Evolutionary conservation across 2,797 vertebrate genomes (phyloP).

Genomic region (Nyctibius grandis): DNA sequence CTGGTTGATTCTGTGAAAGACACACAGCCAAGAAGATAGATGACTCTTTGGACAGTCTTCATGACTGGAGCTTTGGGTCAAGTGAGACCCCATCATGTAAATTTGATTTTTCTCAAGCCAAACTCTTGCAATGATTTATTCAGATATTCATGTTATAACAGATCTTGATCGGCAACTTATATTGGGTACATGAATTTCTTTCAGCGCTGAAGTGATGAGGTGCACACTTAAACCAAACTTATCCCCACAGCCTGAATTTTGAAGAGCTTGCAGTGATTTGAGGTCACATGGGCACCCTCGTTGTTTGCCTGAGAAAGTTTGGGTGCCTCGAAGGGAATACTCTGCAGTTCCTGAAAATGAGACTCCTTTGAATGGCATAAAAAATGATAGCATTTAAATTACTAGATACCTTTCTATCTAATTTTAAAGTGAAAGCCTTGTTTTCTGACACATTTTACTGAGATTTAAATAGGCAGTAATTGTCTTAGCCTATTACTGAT

Average conservation of each 20-base stretch:
- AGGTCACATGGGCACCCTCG: accelerated
- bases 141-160: background rate
- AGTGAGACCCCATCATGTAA: background rate
- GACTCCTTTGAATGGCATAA: background rate
- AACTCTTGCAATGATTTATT: background rate
- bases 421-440: background rate
- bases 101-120: background rate
- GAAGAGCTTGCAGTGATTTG: background rate
- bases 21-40: background rate
- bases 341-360: background rate
- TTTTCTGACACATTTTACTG: background rate
- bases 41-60: background rate
- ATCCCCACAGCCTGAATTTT: background rate
- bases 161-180: background rate
- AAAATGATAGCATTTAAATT: background rate
- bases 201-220: background rate
- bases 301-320: no score
- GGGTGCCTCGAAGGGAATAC: background rate
- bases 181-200: background rate
- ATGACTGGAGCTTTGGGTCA: background rate
- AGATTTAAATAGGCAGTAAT: background rate
- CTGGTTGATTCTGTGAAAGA: no score
- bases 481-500: no score
- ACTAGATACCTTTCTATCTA: background rate
- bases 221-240: no score